Evolutionary conservation across 2,888 invertebrate species (phyloP).

Genomic region (Melinaea marsaeus): DNA sequence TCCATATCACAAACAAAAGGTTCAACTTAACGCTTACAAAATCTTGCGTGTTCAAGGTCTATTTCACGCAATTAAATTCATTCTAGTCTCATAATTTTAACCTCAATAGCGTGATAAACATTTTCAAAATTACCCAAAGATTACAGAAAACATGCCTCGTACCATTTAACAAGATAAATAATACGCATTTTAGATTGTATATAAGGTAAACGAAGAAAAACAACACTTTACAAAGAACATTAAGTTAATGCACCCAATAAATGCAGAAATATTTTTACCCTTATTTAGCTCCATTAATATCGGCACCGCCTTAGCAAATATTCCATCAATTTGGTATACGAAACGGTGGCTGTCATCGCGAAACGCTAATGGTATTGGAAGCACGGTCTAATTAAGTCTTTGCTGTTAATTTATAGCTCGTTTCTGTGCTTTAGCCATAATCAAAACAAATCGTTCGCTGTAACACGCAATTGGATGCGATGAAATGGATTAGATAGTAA

Average conservation of each 20-base stretch:
- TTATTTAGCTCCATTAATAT: conserved; percentile 46
- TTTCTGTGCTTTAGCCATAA: conserved; percentile 67
- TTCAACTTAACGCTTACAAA: conserved; percentile 55
- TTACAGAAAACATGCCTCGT: conserved; percentile 8
- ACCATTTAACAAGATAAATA: conserved; percentile 4
- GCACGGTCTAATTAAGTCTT: conserved; percentile 72
- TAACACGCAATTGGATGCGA: conserved; percentile 67
- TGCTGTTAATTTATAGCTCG: conserved; percentile 70
- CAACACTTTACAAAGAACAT: conserved; percentile 4
- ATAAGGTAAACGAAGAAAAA: conserved; percentile 9
- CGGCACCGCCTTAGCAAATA: conserved; percentile 53
- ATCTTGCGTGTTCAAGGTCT: conserved; percentile 56
- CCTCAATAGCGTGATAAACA: conserved; percentile 30
- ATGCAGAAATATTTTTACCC: conserved; percentile 21
- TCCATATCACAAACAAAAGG: conserved; percentile 32
- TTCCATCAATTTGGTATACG: conserved; percentile 61
- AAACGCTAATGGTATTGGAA: conserved; percentile 71
- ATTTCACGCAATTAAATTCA: conserved; percentile 46
- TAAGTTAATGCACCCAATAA: conserved; percentile 9
- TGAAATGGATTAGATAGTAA: conserved; percentile 63
- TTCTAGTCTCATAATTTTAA: conserved; percentile 26
- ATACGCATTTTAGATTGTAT: conserved; percentile 3
- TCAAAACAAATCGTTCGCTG: conserved; percentile 71
- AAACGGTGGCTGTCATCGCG: conserved; percentile 61
- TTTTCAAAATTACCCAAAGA: conserved; percentile 28